phyloP scores from a whole-genome alignment of 2,113 vertebrate species.

The Stegostoma tigrinum region DNA sequence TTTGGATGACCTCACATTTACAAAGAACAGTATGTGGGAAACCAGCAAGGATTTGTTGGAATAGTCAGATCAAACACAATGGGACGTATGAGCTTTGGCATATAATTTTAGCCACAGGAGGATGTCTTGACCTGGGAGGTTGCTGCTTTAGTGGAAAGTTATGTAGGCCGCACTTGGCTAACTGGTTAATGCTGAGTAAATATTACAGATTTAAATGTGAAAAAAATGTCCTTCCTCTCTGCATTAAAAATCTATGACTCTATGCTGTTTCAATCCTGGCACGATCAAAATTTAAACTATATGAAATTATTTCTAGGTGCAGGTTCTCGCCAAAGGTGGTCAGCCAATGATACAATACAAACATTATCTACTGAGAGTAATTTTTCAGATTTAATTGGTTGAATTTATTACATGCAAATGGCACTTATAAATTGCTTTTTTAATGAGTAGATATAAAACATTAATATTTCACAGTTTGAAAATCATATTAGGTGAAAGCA shows the following conservation, averaged over 20 bases:
- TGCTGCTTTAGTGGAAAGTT: neutral
- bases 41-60: too few relatives aligned
- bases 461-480: slow-evolving; percentile 28
- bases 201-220: neutral
- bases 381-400: slow-evolving; percentile 20
- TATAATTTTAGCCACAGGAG: neutral
- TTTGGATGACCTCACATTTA: too few relatives aligned
- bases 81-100: neutral
- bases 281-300: neutral
- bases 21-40: too few relatives aligned
- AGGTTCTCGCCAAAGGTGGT: neutral
- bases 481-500: neutral
- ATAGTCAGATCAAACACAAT: too few relatives aligned
- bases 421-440: slow-evolving; percentile 4
- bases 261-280: neutral
- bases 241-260: neutral
- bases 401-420: slow-evolving; percentile 20
- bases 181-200: neutral
- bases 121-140: neutral
- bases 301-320: neutral
- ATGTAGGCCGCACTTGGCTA: neutral
- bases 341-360: neutral
- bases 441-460: slow-evolving; percentile 28
- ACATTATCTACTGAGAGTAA: neutral
- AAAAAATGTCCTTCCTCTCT: neutral